These are phyloP conservation scores for Eublepharis macularius DNA, from an alignment of 2,113 vertebrate species.

Conservation along the genomic window DNA sequence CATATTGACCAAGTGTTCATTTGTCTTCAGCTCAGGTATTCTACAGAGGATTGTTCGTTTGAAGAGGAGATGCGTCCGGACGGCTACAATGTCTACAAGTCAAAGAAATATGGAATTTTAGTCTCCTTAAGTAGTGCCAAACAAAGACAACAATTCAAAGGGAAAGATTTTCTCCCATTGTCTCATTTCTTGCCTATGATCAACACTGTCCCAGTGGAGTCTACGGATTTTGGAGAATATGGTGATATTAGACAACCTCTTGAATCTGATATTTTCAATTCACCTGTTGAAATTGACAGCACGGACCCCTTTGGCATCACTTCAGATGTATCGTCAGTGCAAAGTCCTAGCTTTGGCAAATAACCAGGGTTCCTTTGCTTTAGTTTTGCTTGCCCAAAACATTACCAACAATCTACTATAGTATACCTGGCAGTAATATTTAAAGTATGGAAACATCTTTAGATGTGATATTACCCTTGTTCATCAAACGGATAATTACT, in stretches of 20 bases:
- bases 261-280: slow-evolving; percentile 48
- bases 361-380: slow-evolving; percentile 59
- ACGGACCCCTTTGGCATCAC: slow-evolving; percentile 87
- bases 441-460: slow-evolving; percentile 23
- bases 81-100: slow-evolving; percentile 87
- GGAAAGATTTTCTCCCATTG: slow-evolving; percentile 73
- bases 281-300: slow-evolving; percentile 74
- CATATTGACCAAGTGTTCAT: neutral
- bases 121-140: slow-evolving; percentile 83
- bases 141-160: slow-evolving; percentile 78
- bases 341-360: slow-evolving; percentile 90
- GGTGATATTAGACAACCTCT: slow-evolving; percentile 53
- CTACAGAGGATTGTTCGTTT: slow-evolving; percentile 87
- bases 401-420: neutral
- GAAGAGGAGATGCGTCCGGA: slow-evolving; percentile 85
- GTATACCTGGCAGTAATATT: slow-evolving; percentile 38
- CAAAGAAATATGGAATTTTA: slow-evolving; percentile 73
- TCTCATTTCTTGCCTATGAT: slow-evolving; percentile 91
- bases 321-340: slow-evolving; percentile 75
- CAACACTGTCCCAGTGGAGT: slow-evolving; percentile 67
- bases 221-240: slow-evolving; percentile 24
- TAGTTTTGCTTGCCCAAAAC: neutral
- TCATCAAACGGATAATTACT: neutral
- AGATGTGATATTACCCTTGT: neutral
- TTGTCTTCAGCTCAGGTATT: slow-evolving; percentile 78